Evolutionary conservation across 1,140 invertebrate species (phyloP).

Genomic region (Panagrolaimus sp.): DNA sequence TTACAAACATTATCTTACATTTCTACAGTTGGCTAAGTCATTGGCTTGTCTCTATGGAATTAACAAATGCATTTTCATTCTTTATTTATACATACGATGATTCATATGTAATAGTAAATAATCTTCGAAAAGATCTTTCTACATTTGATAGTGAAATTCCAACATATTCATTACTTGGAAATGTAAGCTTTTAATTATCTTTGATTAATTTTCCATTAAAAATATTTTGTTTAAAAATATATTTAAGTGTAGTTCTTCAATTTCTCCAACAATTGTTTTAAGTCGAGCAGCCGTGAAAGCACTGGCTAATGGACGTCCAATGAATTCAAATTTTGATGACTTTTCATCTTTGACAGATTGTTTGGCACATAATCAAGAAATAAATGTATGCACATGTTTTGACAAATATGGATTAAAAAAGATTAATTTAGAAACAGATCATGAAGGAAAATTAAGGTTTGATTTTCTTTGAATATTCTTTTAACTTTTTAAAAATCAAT

Average conservation of each 20-base stretch:
- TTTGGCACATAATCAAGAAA: neutral
- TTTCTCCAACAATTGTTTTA: neutral
- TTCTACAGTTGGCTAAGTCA: slow-evolving; percentile 7
- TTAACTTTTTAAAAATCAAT: too few relatives aligned
- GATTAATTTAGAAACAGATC: slow-evolving; percentile 1
- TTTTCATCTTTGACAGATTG: too few relatives aligned
- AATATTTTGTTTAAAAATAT: neutral
- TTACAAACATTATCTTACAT: neutral
- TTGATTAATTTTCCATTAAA: neutral
- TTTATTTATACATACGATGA: slow-evolving; percentile 1
- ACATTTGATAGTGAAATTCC: neutral
- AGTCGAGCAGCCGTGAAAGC: neutral
- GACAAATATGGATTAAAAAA: slow-evolving; percentile 5
- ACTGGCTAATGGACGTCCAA: neutral
- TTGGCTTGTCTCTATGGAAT: neutral
- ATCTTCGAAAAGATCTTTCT: neutral
- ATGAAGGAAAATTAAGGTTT: slow-evolving; percentile 2
- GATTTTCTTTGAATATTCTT: slow-evolving; percentile 4
- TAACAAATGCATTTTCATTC: neutral
- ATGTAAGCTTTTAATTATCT: neutral
- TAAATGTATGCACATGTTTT: neutral
- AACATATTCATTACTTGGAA: neutral
- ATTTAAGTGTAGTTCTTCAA: neutral
- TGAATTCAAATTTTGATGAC: neutral
- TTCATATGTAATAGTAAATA: neutral